Base-by-base conservation (phyloP, 2,888 invertebrate genomes). In the Adelphocoris suturalis region DNA sequence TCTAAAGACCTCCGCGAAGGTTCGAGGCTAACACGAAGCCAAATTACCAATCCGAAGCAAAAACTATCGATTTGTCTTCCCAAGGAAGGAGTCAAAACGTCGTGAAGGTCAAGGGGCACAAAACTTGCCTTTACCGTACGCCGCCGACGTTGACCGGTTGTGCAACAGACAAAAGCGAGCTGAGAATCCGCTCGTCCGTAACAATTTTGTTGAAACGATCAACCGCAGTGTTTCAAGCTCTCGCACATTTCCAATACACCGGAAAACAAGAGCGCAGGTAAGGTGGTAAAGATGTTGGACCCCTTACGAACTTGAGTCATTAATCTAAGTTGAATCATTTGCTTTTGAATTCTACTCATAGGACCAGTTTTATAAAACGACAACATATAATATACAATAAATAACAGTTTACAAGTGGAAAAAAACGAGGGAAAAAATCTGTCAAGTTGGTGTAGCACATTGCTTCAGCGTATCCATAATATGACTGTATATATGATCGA, bases 51-150 rank as follows among this genome's bases (percentile, higher is more conserved):
- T 78, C 78, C 78, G 78, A 78, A 47, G 78, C 78, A 78, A 37
- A 78, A 27, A 46, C 78, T 78, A 78, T 78, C 78, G 78, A 78
- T 78, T 78, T 78, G 47, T 78, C 46, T 78, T 78, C 78, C 46
- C 78, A n/a, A 78, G 19, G 78, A 19, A 78, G 19, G 78, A 37
- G 27, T 27, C 76, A 81, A 81, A 81, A 81, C 80, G 86, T 48
- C 75, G 75, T 75, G 86, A 86, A 86, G 86, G 86, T 86, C 86
- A 86, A 86, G 86, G 86, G 85, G 75, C 86, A 75, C 57, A 37
- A 52, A 12, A 23, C 55, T 57, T 16, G 52, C 85, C 57, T 52
- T 57, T 55, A 52, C 55, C 80, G n/a, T 28, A 48, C 47, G 81
- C 82, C 19, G 27, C 48, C 37, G 86, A 86, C 86, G 86, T 47